Base-by-base conservation (phyloP, 1,140 invertebrate genomes). In the Marisa cornuarietis region DNA sequence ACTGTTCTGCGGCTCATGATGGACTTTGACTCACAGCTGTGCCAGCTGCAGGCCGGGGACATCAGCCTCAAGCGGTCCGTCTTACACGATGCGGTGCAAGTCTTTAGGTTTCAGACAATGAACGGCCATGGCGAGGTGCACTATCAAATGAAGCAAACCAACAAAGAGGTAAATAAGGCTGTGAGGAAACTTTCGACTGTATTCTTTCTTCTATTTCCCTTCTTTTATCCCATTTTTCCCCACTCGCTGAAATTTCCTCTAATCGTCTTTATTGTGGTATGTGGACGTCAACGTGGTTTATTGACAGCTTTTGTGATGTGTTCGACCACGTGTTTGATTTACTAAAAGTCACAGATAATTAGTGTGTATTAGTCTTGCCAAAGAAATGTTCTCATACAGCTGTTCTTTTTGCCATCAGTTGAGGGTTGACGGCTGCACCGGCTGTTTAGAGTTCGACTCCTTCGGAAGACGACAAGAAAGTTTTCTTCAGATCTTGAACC, bases 341-440 rank as follows among this genome's bases (percentile, higher is more conserved):
- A 0, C 31, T 0, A 42, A 42, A 42, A 42, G 31, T 42, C 31
- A 6, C 31, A 42, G 2, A 42, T 4, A 42, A 42, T 42, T 51
- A 4, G 49, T 52, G 11, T 58, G 13, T 0, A 74, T 74, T 24
- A 14, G n/a, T 8, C 4, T 5, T 22, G 24, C 18, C 4, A 11
- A 74, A 0, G 20, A 22, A 74, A n/a, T n/a, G n/a, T n/a, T n/a
- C n/a, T n/a, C n/a, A n/a, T n/a, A n/a, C n/a, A n/a, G n/a, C n/a
- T 65, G 49, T 52, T 66, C 7, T 16, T 58, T 62, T n/a, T 54
- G 31, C 74, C 80, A 79, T 2, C 69, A 88, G 87, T 79, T 85
- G 22, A 71, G 83, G 42, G 76, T 87, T 8, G 82, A 86, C 18
- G 88, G 87, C 26, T 89, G 88, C 78, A 89, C 88, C 0, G 88